Evolutionary conservation across 1,140 invertebrate species (phyloP), one percentile per base, ranked within the genome.

Genomic region (Panagrolaimus sp.): DNA sequence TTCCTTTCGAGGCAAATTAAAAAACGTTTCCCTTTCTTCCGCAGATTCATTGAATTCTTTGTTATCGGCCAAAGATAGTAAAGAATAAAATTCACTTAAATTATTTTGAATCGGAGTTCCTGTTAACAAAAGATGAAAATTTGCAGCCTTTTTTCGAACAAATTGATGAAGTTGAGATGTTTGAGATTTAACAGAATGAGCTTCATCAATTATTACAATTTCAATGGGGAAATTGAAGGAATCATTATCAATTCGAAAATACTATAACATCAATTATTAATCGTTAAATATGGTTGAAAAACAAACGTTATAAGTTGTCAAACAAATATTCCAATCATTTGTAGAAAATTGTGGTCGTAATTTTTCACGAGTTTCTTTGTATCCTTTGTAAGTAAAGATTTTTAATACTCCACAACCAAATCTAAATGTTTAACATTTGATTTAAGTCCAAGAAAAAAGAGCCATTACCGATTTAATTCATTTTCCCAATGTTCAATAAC

Each of bases 101-200:
- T 90, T 88, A 80, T 91, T 91, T 83, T 91, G 90, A 10, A 91
- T 79, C 0, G 90, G 90, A 44, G 90, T 91, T 3, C 90, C 90
- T 28, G 90, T 91, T 66, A 91, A 77, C n/a, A 91, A 74, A 1
- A 85, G 68, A 26, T 38, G 71, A 47, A 66, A 75, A 44, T 46
- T 58, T 7, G 76, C 65, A 46, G 78, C 45, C 82, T 82, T 83
- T 3, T 70, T 44, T 24, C 80, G 63, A 10, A 70, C 67, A 0
- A 68, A 5, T 17, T n/a, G n/a, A n/a, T 21, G 17, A 69, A 69
- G 83, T 83, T 28, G 66, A 46, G 76, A 47, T 14, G 58, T 12
- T 6, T 32, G 55, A 52, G 67, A 78, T 44, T 77, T 74, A 24
- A 78, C 43, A 7, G 58, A 14, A 24, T 73, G 69, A 17, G 52